Evolutionary conservation across 2,797 vertebrate species (phyloP).

Genomic region (Malacoraja senta): DNA sequence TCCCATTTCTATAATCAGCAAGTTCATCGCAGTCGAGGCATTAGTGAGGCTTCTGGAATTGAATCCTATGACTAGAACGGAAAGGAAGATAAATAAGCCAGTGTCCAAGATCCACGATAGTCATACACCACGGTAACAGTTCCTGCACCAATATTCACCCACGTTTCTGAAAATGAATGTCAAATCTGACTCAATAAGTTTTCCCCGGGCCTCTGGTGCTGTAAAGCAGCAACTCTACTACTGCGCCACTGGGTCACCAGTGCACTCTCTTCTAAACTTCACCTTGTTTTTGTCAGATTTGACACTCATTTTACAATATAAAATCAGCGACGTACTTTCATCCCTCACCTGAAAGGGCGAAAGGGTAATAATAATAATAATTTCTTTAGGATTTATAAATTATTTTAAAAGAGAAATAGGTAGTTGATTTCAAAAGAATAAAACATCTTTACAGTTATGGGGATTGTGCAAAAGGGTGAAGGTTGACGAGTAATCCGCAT

Average conservation of each 20-base stretch:
- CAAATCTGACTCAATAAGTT: neutral
- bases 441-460: neutral
- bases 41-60: neutral
- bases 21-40: neutral
- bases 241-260: too few species aligned
- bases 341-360: neutral
- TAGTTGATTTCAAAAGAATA: neutral
- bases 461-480: neutral
- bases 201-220: neutral
- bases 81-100: neutral
- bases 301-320: neutral
- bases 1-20: neutral
- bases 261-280: too few species aligned
- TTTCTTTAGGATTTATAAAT: neutral
- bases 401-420: neutral
- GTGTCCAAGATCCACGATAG: neutral
- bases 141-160: neutral
- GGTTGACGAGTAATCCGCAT: neutral
- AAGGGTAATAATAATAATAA: neutral
- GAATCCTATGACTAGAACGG: neutral
- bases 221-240: too few species aligned
- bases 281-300: too few species aligned
- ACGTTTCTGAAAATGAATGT: neutral
- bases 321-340: neutral
- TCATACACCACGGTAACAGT: neutral